Conservation (phyloP, 2,888 invertebrate genomes). For the Cheilosia grossa region DNA sequence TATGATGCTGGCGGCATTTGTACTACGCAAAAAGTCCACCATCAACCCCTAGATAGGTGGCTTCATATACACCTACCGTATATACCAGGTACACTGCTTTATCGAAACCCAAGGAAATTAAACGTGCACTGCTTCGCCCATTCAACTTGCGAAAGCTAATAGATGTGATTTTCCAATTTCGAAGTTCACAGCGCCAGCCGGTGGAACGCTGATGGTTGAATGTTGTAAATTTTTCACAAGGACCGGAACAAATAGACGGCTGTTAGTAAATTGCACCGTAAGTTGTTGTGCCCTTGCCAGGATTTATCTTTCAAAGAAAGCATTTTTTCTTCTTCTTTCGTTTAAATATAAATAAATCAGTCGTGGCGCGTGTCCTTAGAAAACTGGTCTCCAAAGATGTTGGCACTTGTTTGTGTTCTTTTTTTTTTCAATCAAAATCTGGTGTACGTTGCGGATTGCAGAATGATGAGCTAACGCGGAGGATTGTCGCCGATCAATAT, state of each 20-base stretch:
- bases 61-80: background rate
- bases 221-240: conserved; percentile 44
- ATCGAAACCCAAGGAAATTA: conserved; percentile 56
- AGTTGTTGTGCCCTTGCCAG: conserved; percentile 32
- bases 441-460: conserved; percentile 32
- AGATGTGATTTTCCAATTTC: conserved; percentile 57
- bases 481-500: conserved; percentile 44
- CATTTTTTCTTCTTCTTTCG: conserved; percentile 18
- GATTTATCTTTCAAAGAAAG: conserved; percentile 35
- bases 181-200: conserved; percentile 7
- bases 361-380: conserved; percentile 52
- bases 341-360: conserved; percentile 64
- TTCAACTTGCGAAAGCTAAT: conserved; percentile 38
- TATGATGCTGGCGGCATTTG: conserved; percentile 37
- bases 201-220: conserved; percentile 33
- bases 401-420: background rate
- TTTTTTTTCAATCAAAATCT: conserved; percentile 50
- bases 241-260: conserved; percentile 52
- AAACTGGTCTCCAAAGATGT: conserved; percentile 4
- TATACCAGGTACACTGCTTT: background rate
- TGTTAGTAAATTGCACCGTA: conserved; percentile 52
- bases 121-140: conserved; percentile 53
- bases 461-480: conserved; percentile 60
- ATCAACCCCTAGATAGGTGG: background rate
- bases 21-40: background rate